Evolutionary conservation across 64 coral and sea anemone genomes (phyloP).

Genomic region (Cladopsammia gracilis): DNA sequence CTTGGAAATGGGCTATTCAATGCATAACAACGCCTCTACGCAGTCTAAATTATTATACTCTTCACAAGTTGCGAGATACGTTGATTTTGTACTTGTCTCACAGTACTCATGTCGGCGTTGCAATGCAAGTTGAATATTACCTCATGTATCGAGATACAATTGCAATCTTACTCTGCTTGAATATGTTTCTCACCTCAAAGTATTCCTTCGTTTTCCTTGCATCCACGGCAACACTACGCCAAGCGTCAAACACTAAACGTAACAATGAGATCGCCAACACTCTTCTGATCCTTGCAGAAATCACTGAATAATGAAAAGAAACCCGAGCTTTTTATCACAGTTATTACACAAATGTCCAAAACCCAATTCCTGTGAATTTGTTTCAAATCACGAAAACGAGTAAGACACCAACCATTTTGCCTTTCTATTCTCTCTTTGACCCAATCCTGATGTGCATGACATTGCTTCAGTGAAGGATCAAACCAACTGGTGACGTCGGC

Average conservation of each 20-base stretch:
- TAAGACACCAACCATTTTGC: constrained; percentile 58
- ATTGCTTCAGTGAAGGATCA: constrained; percentile 15
- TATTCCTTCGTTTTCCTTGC: constrained; percentile 90
- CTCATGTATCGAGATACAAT: too few species aligned
- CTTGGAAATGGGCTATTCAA: too few species aligned
- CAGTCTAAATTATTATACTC: too few species aligned
- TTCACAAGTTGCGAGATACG: too few species aligned
- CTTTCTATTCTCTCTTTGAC: constrained; percentile 76
- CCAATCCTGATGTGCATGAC: constrained; percentile 59
- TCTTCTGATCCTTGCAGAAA: constrained; percentile 64
- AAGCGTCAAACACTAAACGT: constrained; percentile 81
- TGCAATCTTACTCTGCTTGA: too few species aligned
- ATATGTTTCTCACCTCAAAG: constrained; percentile 73
- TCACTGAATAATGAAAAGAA: constrained; percentile 47
- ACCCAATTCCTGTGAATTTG: too few species aligned
- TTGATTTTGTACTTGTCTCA: too few species aligned
- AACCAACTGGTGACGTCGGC: neutral
- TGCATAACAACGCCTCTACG: too few species aligned
- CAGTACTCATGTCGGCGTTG: too few species aligned
- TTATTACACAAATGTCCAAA: neutral
- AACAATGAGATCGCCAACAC: constrained; percentile 82
- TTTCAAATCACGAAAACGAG: neutral
- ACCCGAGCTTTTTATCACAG: neutral
- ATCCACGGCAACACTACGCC: constrained; percentile 83
- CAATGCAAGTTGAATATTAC: too few species aligned